phyloP scores from a whole-genome alignment of 2,797 vertebrate genomes.

The Centropyge bicolor region DNA sequence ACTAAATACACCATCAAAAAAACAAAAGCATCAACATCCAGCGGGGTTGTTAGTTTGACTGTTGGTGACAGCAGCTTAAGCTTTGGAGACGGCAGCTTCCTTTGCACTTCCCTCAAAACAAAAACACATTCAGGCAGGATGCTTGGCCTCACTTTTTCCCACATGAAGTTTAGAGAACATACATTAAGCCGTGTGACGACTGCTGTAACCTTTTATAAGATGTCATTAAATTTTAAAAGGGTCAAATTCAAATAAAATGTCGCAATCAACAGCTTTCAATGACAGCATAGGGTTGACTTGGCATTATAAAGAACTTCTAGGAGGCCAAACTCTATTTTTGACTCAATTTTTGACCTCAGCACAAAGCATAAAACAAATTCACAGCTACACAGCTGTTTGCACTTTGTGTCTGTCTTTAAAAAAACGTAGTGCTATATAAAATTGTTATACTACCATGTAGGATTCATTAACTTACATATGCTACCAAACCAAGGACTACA shows the following conservation, averaged over 20 bases:
- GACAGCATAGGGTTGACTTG: constrained; percentile 49
- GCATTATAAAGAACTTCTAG: constrained; percentile 55
- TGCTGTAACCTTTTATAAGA: constrained; percentile 51
- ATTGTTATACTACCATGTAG: background rate
- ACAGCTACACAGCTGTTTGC: constrained; percentile 44
- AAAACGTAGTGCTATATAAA: background rate
- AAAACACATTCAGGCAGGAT: constrained; percentile 52
- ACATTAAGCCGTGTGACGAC: constrained; percentile 11
- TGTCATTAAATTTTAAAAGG: constrained; percentile 59
- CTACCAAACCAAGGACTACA: too few relatives aligned
- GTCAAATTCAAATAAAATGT: constrained; percentile 41
- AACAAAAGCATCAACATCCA: constrained; percentile 5
- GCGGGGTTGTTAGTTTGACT: background rate
- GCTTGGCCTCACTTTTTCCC: constrained; percentile 29
- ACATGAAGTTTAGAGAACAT: constrained; percentile 30
- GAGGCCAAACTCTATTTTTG: constrained; percentile 44
- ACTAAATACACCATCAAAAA: background rate
- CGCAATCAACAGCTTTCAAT: constrained; percentile 52
- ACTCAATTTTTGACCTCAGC: constrained; percentile 44
- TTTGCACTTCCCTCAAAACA: constrained; percentile 66
- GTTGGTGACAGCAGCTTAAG: constrained; percentile 29
- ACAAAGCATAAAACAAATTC: constrained; percentile 18
- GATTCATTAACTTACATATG: constrained; percentile 1
- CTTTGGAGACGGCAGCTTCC: constrained; percentile 44
- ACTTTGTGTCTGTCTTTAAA: constrained; percentile 38